Base-by-base conservation (phyloP, 2,888 invertebrate species). In the Monoplex corrugatus region DNA sequence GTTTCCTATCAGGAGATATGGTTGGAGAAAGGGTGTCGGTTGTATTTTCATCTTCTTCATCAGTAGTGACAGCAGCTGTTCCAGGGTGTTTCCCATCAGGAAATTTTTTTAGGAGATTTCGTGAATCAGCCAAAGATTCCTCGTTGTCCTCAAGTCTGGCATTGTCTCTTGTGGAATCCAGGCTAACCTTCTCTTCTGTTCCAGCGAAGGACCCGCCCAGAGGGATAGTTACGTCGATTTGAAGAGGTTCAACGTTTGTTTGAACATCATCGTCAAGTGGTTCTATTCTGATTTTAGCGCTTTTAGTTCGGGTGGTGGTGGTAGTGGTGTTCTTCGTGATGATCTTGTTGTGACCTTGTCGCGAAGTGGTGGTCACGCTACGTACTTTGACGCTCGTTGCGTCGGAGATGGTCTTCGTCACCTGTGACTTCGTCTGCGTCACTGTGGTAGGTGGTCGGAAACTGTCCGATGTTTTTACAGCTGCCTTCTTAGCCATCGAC, bases 341-440 rank as follows among this genome's bases (percentile, higher is more conserved):
- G 32, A 82, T 16, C 45, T 45, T 82, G 45, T 82, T n/a, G n/a
- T 8, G 82, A 1, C 45, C 45, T 3, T 32, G 45, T 16, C 82
- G 82, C 45, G 82, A 82, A n/a, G 82, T 82, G 32, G 82, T 82
- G 32, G 82, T 82, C 45, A 82, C 82, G 44, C 44, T 16, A 3
- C 82, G 82, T 23, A 13, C 45, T 6, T n/a, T 82, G 45, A 82
- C 82, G 45, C 32, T n/a, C 1, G 82, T 82, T 13, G 82, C 45
- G 82, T 82, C 82, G n/a, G 45, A 35, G 45, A 44, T 45, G 16
- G 82, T 82, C n/a, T 82, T 45, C 43, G 82, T 82, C 82, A 82
- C 23, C 32, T 32, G 40, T 6, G 82, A 16, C 32, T 8, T 45
- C 32, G 43, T 45, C 23, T 82, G 82, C 32, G 82, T 23, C 28